Base-by-base conservation (phyloP, 1,140 invertebrate species). In the Temnothorax curvispinosus region DNA sequence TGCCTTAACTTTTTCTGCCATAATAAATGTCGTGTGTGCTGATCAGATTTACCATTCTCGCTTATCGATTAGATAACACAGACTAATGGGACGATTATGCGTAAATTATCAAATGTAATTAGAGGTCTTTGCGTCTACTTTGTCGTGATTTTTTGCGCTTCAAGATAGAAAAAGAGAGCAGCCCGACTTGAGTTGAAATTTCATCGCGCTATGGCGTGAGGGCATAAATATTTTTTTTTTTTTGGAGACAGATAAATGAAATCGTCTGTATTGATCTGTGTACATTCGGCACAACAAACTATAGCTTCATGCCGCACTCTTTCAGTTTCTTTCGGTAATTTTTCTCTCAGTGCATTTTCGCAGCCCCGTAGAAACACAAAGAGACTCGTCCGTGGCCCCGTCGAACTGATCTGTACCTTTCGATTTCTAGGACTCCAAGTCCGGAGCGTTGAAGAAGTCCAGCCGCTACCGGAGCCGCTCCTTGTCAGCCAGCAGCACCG, bases 401-500 rank as follows among this genome's bases (percentile, higher is more conserved):
- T 69, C 18, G n/a, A 3, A 38, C 32, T 81, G 11, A 89, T 27
- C 65, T 85, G 56, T 60, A 62, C 15, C 3, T 77, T 75, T 88
- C 27, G 32, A 85, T 88, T 96, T 96, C 84, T 96, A 96, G 96
- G 96, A 97, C 85, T 92, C 96, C 3, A 97, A 97, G 94, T 97
- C 98, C 9, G 97, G 97, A 82, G 97, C 97, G 18, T 94, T 98
- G 93, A 98, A 98, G 95, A 98, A 98, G 93, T 97, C 98, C 15
- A 98, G 97, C 88, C 96, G 98, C 58, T 98, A 99, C 93, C 96
- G 98, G 64, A 98, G 98, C 94, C 96, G 98, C 60, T 99, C 98
- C 0, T 95, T 99, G 6, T 99, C 98, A 50, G 98, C 98, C n/a
- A 99, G 98, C 21, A 99, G 98, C 54, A 98, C 98, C 56, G 98